These are phyloP conservation scores for Hetaerina titia DNA, from an alignment of 2,888 invertebrate species.

Conservation along the genomic window DNA sequence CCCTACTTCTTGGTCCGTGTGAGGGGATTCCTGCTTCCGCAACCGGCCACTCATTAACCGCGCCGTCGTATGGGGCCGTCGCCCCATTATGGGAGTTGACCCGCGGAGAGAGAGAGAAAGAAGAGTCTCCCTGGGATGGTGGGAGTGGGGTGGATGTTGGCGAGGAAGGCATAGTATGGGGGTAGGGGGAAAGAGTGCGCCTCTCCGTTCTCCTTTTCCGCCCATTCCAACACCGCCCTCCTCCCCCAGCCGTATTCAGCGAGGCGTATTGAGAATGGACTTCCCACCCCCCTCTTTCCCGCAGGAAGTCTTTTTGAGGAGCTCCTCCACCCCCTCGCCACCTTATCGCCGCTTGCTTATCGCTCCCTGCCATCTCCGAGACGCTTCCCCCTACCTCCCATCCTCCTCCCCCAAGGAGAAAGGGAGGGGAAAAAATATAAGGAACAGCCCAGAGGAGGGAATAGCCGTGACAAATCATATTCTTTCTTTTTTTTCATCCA, in stretches of 20 bases:
- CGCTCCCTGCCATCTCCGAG: neutral
- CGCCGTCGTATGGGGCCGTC: neutral
- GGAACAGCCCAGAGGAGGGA: neutral
- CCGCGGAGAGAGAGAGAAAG: neutral
- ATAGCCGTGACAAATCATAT: slow-evolving; percentile 39
- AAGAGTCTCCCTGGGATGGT: neutral
- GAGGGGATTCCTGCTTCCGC: neutral
- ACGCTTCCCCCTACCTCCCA: neutral
- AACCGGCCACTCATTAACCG: neutral
- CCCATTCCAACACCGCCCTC: neutral
- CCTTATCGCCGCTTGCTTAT: neutral
- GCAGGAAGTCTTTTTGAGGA: slow-evolving; percentile 19
- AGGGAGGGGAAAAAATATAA: neutral
- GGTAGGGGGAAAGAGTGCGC: neutral
- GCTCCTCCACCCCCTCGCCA: neutral
- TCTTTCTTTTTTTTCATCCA: neutral
- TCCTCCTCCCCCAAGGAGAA: neutral
- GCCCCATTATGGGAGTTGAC: slow-evolving; percentile 42
- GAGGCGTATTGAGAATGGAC: slow-evolving; percentile 15
- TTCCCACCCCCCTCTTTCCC: neutral
- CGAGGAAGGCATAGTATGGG: neutral
- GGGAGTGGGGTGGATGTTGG: neutral
- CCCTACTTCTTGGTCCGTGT: neutral
- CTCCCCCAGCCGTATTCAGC: neutral
- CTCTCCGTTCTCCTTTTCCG: neutral